These are phyloP conservation scores for Scaptomyza montana DNA, from an alignment of 1,140 invertebrate species.

Conservation along the genomic window DNA sequence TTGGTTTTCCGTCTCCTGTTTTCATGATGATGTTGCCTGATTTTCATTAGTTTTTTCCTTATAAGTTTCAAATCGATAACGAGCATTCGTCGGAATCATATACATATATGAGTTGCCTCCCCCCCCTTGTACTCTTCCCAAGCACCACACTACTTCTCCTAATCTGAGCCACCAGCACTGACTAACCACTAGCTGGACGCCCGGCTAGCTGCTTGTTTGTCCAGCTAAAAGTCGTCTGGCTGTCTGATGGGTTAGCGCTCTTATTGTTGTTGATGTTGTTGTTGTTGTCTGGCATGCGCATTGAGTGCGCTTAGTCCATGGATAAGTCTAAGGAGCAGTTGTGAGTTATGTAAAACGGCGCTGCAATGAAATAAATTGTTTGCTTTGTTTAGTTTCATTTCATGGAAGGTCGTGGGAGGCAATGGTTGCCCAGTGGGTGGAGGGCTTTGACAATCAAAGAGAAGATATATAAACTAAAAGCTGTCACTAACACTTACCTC, in stretches of 20 bases:
- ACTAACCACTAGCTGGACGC: conserved; percentile 15
- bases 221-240: neutral
- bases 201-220: conserved; percentile 7
- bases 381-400: conserved; percentile 57
- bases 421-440: neutral
- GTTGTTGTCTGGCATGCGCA: conserved; percentile 73
- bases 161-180: conserved; percentile 17
- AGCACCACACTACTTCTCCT: conserved; percentile 22
- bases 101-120: conserved; percentile 69
- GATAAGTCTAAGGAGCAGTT: conserved; percentile 51
- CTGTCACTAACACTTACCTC: conserved; percentile 1
- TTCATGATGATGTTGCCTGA: conserved; percentile 72
- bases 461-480: neutral
- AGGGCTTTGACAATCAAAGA: conserved; percentile 14
- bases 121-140: too few relatives aligned
- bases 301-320: conserved; percentile 69
- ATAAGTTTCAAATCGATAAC: conserved; percentile 83
- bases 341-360: conserved; percentile 77
- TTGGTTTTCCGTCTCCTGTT: conserved; percentile 68
- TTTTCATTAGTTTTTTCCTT: conserved; percentile 83
- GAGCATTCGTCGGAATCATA: conserved; percentile 80
- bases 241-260: conserved; percentile 4
- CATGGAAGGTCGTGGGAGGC: conserved; percentile 17
- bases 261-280: neutral
- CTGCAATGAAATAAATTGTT: conserved; percentile 77